A percentile compares a stretch with the other conserved stretches of the same genome.
phyloP scores from a whole-genome alignment of 2,797 vertebrate species.

The Acanthurus lineatus region DNA sequence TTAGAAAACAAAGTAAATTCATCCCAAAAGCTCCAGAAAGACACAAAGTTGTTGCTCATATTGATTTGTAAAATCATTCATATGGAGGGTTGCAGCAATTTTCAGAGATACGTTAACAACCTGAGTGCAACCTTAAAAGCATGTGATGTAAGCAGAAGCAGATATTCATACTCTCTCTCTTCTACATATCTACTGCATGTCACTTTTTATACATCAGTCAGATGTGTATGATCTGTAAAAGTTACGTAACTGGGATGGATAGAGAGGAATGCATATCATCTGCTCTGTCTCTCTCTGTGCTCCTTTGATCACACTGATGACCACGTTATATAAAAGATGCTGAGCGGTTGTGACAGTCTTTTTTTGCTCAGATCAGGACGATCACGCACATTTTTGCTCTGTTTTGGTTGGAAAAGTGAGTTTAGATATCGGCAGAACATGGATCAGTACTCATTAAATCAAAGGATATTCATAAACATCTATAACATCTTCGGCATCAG shows the following conservation, averaged over 20 bases:
- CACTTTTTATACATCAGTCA: background rate
- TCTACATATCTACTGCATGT: background rate
- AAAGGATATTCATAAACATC: conserved; percentile 19
- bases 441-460: conserved; percentile 31
- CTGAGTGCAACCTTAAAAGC: background rate
- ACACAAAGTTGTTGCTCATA: too few species aligned
- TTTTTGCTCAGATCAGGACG: conserved; percentile 29
- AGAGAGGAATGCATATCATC: conserved; percentile 37
- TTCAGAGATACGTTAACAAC: background rate
- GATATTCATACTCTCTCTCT: background rate
- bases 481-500: conserved; percentile 12
- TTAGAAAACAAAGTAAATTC: background rate
- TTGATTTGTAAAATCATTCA: too few species aligned
- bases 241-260: conserved; percentile 40
- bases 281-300: conserved; percentile 3
- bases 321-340: conserved; percentile 47
- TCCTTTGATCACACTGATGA: conserved; percentile 29
- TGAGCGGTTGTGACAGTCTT: conserved; percentile 12
- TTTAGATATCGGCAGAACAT: background rate
- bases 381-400: background rate
- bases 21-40: background rate
- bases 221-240: background rate
- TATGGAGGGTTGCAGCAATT: too few species aligned
- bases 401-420: conserved; percentile 8
- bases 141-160: background rate